A percentile compares a stretch with the other conserved stretches of the same genome.
phyloP scores from a whole-genome alignment of 2,888 invertebrate species.

The Orthonychiurus folsomi region DNA sequence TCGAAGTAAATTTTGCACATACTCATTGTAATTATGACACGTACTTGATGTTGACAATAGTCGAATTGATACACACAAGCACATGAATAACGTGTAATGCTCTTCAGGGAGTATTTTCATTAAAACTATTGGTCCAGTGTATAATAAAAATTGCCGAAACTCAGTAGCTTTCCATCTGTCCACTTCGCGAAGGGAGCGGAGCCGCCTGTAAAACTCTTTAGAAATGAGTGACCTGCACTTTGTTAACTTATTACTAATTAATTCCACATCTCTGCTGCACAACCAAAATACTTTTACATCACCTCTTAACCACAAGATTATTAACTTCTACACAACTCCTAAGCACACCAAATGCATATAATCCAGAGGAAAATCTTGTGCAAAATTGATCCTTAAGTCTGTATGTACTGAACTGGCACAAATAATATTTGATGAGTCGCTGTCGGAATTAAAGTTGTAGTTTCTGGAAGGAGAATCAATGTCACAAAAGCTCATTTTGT shows the following conservation, averaged over 20 bases:
- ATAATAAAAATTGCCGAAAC: slow-evolving; percentile 37
- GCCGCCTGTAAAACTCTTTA: slow-evolving; percentile 38
- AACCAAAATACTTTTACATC: slow-evolving; percentile 5
- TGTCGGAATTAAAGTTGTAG: background rate
- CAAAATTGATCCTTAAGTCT: slow-evolving; percentile 15
- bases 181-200: slow-evolving; percentile 28
- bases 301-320: slow-evolving; percentile 16
- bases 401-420: slow-evolving; percentile 3
- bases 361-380: slow-evolving; percentile 15
- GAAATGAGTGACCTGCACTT: background rate
- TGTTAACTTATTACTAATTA: slow-evolving; percentile 6
- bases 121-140: slow-evolving; percentile 37
- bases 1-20: slow-evolving; percentile 34
- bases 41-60: slow-evolving; percentile 6
- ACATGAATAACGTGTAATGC: slow-evolving; percentile 18
- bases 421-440: background rate
- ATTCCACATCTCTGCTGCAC: background rate
- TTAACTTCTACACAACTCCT: slow-evolving; percentile 17
- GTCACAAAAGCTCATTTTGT: background rate
- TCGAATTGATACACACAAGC: slow-evolving; percentile 12
- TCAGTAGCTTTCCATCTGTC: slow-evolving; percentile 41
- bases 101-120: slow-evolving; percentile 19
- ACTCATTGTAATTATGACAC: slow-evolving; percentile 19
- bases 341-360: slow-evolving; percentile 25
- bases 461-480: background rate